Evolutionary conservation across 2,888 invertebrate species (phyloP).

Genomic region (Campopleginae sp.): DNA sequence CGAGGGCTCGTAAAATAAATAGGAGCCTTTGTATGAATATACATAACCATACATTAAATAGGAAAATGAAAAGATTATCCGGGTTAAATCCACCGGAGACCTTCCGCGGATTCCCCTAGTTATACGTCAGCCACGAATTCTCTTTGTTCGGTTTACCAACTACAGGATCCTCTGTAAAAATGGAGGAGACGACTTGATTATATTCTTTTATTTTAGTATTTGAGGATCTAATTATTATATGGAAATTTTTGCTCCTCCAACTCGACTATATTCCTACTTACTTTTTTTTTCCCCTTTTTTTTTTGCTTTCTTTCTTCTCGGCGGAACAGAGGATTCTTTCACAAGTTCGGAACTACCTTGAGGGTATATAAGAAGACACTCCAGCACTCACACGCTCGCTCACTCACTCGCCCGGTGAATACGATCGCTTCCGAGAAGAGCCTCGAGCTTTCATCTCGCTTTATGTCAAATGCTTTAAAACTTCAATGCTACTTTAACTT

Average conservation of each 20-base stretch:
- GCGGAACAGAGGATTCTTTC: slow-evolving; percentile 75
- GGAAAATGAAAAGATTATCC: slow-evolving; percentile 57
- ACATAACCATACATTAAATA: slow-evolving; percentile 26
- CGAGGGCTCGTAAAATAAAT: slow-evolving; percentile 47
- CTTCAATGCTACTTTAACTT: slow-evolving; percentile 76
- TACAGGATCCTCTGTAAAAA: slow-evolving; percentile 41
- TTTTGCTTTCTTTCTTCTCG: slow-evolving; percentile 36
- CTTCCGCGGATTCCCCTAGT: slow-evolving; percentile 38
- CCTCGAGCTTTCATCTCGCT: slow-evolving; percentile 70
- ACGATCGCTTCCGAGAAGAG: slow-evolving; percentile 40
- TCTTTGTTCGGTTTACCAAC: slow-evolving; percentile 59
- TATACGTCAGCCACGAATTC: slow-evolving; percentile 43
- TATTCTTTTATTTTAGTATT: slow-evolving; percentile 79
- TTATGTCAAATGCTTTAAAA: slow-evolving; percentile 79
- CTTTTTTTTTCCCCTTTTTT: slow-evolving; percentile 70
- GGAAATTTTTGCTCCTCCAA: slow-evolving; percentile 76
- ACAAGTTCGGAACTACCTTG: slow-evolving; percentile 75
- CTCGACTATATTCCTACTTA: slow-evolving; percentile 58
- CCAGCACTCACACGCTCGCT: slow-evolving; percentile 10
- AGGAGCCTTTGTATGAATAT: slow-evolving; percentile 15
- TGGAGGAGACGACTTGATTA: slow-evolving; percentile 75
- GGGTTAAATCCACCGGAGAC: slow-evolving; percentile 64
- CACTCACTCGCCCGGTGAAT: slow-evolving; percentile 11
- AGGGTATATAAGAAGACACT: slow-evolving; percentile 50
- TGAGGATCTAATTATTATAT: slow-evolving; percentile 81